Base-by-base conservation (phyloP, 2,888 invertebrate species). In the Synanthedon myopaeformis region DNA sequence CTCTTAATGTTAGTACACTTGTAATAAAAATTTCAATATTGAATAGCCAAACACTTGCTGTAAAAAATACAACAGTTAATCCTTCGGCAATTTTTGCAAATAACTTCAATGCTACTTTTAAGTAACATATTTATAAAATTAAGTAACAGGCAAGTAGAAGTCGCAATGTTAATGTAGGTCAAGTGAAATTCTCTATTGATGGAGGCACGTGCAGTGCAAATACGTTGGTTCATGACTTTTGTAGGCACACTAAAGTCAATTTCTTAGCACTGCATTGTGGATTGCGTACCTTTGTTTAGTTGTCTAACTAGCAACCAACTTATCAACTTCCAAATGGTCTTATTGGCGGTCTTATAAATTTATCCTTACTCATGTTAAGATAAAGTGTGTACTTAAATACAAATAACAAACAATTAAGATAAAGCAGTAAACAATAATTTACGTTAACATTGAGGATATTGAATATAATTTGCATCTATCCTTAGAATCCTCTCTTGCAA, bases 401-500 rank as follows among this genome's bases (percentile, higher is more conserved):
- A 42, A 42, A 42, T 13, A 42, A 42, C 45, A 45, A 35, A 14
- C 45, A 45, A 45, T 45, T 45, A 6, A 45, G 14, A 45, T 45
- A 35, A 45, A 13, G 8, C n/a, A 13, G 45, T 14, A 45, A 13
- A 45, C 45, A 45, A 45, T 45, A 12, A 45, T 45, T 45, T 45
- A 14, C 45, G 6, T 45, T 14, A 45, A 45, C 45, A 45, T 45
- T 45, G 45, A 45, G 45, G 49, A 51, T 54, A 41, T 52, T 42
- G 42, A 54, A 49, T 42, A 51, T 52, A 17, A 19, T 53, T 52
- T 42, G 53, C 52, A 51, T 55, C 41, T 55, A 57, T 58, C 56
- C 57, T 54, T 55, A 53, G 54, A 55, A 60, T 61, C 61, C 51
- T 61, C 61, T 56, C 53, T 50, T 49, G 56, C 49, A 58, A 59